Conservation (phyloP, 2,797 vertebrate genomes). For the Pelodytes ibericus region DNA sequence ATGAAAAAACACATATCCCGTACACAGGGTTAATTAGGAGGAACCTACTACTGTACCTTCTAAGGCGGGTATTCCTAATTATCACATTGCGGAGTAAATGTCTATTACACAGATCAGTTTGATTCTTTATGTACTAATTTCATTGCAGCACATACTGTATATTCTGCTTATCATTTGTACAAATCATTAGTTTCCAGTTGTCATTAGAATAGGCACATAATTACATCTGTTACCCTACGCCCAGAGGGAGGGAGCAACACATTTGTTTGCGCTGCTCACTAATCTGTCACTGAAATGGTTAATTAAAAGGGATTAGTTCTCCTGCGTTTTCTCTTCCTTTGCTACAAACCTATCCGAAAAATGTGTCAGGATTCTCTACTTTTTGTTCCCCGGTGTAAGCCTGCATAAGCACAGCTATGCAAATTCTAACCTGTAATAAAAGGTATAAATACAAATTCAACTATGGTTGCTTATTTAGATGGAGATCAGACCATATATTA, state of each 20-base stretch:
- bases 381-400: neutral
- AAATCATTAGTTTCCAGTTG: neutral
- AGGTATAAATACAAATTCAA: neutral
- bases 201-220: neutral
- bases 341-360: neutral
- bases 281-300: neutral
- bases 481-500: neutral
- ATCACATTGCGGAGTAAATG: no score
- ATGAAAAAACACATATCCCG: no score
- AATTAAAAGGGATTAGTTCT: neutral
- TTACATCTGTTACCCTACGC: neutral
- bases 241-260: neutral
- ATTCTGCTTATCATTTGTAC: neutral
- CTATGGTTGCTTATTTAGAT: neutral
- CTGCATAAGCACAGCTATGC: no score
- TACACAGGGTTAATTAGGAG: no score
- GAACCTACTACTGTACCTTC: no score
- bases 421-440: neutral
- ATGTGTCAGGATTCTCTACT: neutral
- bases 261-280: neutral
- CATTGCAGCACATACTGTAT: no score
- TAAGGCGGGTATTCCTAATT: no score
- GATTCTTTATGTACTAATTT: no score
- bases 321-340: neutral
- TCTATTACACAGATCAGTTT: no score